These are phyloP conservation scores for Salminus brasiliensis DNA, from an alignment of 2,113 vertebrate genomes.

Conservation along the genomic window DNA sequence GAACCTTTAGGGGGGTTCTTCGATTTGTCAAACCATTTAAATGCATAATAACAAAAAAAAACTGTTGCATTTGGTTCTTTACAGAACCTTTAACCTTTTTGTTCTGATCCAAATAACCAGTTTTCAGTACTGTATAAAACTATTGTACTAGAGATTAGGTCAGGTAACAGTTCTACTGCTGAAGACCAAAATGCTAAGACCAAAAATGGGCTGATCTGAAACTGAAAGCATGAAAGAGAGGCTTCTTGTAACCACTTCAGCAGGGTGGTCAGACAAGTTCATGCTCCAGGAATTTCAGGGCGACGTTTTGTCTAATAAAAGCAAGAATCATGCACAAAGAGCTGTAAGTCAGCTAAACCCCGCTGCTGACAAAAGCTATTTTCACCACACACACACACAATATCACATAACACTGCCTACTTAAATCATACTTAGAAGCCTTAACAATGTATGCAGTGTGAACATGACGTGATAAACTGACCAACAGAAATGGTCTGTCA, in stretches of 20 bases:
- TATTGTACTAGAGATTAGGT: too few species aligned
- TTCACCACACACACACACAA: conserved; percentile 19
- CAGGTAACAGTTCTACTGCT: background rate
- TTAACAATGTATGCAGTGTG: too few species aligned
- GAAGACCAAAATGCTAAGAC: background rate
- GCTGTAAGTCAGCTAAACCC: conserved; percentile 58
- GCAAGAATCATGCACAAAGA: conserved; percentile 22
- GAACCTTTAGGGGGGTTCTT: too few species aligned
- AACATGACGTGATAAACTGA: too few species aligned
- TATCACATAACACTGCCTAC: conserved; percentile 58
- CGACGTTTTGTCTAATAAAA: conserved; percentile 49
- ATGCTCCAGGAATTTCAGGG: conserved; percentile 21
- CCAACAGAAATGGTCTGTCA: too few species aligned
- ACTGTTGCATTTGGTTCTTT: too few species aligned
- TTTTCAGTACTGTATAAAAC: too few species aligned
- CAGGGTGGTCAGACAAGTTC: background rate
- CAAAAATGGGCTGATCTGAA: too few species aligned
- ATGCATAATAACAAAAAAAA: too few species aligned
- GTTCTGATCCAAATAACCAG: too few species aligned
- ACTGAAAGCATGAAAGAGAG: background rate
- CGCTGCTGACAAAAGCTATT: conserved; percentile 63
- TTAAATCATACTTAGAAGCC: conserved; percentile 42
- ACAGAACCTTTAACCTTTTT: too few species aligned
- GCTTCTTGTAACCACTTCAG: background rate
- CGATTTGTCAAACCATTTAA: too few species aligned